Percentiles rank a stretch among this genome's conserved stretches.
These are phyloP conservation scores for Musca vetustissima DNA, from an alignment of 1,140 invertebrate species.

Conservation along the genomic window DNA sequence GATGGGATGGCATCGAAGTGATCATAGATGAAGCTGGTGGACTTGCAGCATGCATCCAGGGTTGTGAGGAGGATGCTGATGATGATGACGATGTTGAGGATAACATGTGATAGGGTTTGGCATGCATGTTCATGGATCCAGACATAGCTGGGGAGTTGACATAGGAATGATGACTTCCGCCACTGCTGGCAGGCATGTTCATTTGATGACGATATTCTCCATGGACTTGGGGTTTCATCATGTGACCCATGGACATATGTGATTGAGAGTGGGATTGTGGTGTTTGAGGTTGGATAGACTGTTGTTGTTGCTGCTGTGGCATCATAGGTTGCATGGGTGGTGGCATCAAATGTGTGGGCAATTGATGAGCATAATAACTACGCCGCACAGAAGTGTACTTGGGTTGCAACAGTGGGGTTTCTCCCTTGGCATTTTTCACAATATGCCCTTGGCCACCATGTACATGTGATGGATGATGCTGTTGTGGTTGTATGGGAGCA, in stretches of 20 bases:
- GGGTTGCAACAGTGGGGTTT: constrained; percentile 31
- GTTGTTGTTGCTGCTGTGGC: constrained; percentile 29
- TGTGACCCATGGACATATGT: background rate
- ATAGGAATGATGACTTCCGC: background rate
- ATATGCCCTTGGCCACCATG: constrained; percentile 2
- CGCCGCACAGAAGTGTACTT: constrained; percentile 48
- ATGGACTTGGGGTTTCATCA: constrained; percentile 28
- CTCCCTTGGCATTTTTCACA: constrained; percentile 26
- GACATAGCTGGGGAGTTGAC: background rate
- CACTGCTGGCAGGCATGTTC: background rate
- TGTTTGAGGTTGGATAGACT: too few relatives aligned
- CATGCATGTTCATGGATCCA: constrained; percentile 12
- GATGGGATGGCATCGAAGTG: background rate
- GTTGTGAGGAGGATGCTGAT: too few relatives aligned
- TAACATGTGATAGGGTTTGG: constrained; percentile 28
- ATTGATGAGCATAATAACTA: constrained; percentile 46
- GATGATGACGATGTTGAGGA: constrained; percentile 6
- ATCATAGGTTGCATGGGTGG: constrained; percentile 64
- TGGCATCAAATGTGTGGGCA: constrained; percentile 60
- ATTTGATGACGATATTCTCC: constrained; percentile 26
- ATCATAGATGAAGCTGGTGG: background rate
- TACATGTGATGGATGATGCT: constrained; percentile 26
- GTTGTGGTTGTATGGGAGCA: background rate
- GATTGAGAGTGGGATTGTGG: constrained; percentile 33
- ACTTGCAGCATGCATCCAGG: constrained; percentile 22